Conservation (phyloP, 1,140 invertebrate genomes). For the Babylonia areolata region DNA sequence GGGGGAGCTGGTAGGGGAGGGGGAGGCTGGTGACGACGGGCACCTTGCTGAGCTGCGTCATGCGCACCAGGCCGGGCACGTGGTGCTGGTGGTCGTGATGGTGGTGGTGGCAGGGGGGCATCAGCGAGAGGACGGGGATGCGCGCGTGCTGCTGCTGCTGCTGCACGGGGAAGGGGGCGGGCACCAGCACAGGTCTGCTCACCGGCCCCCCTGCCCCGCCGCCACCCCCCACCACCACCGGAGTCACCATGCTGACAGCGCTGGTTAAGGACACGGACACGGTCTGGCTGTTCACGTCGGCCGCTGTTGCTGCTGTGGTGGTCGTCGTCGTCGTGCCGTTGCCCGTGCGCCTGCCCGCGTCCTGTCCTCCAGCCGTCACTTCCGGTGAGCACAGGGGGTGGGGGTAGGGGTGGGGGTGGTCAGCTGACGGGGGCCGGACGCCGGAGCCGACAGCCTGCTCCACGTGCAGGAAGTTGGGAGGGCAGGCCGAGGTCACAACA, state of each 20-base stretch:
- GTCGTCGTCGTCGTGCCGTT: no score
- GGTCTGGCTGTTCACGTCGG: no score
- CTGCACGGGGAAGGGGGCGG: background rate
- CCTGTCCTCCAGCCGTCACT: background rate
- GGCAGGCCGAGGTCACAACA: background rate
- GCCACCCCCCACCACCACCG: no score
- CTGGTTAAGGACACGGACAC: no score
- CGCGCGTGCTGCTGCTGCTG: background rate
- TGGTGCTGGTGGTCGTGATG: background rate
- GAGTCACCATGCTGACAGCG: no score
- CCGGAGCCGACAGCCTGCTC: background rate
- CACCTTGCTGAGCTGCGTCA: no score
- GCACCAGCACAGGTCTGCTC: background rate
- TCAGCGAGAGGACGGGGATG: background rate
- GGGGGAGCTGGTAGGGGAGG: background rate
- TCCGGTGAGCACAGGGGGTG: no score
- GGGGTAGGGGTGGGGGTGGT: no score
- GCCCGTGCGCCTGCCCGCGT: background rate
- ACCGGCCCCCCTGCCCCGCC: background rate
- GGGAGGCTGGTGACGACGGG: background rate
- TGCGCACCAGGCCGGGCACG: background rate
- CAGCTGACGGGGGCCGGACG: background rate
- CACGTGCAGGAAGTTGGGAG: background rate
- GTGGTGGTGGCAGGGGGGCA: background rate
- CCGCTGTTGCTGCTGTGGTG: no score